phyloP scores from a whole-genome alignment of 2,797 vertebrate species.

The Chaenodraco wilsoni region DNA sequence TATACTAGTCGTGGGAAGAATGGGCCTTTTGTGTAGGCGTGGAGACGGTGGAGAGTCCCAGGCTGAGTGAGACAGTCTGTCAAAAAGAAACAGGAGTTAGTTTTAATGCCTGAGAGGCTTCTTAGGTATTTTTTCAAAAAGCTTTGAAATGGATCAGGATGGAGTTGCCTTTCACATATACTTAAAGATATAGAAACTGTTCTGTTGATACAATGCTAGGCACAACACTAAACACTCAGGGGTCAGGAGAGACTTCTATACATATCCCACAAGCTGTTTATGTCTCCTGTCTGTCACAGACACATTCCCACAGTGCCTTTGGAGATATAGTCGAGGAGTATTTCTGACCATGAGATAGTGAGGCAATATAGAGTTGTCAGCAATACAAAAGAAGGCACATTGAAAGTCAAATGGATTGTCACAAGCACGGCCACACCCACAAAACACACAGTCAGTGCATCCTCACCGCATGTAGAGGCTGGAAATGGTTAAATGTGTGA shows the following conservation, averaged over 20 bases:
- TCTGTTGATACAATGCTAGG: constrained; percentile 54
- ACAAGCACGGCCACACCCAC: constrained; percentile 34
- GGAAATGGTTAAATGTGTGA: constrained; percentile 25
- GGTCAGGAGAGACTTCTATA: constrained; percentile 60
- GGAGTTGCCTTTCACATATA: constrained; percentile 65
- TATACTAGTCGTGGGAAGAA: constrained; percentile 68
- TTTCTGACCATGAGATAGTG: constrained; percentile 56
- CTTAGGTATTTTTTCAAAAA: constrained; percentile 57
- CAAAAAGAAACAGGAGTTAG: constrained; percentile 58
- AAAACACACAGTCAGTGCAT: constrained; percentile 16
- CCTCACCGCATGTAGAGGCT: constrained; percentile 1
- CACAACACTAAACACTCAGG: constrained; percentile 59
- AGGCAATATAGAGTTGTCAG: constrained; percentile 38
- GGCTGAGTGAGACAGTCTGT: constrained; percentile 51
- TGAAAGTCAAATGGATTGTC: constrained; percentile 19
- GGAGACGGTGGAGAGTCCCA: constrained; percentile 56
- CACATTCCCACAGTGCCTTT: constrained; percentile 41
- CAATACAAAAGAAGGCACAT: constrained; percentile 26
- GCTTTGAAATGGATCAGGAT: constrained; percentile 63
- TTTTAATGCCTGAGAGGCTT: constrained; percentile 57
- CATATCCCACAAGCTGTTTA: constrained; percentile 60
- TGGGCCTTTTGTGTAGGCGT: constrained; percentile 68
- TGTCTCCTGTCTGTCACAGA: constrained; percentile 58
- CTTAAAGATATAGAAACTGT: constrained; percentile 51
- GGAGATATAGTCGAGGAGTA: constrained; percentile 31